Percentiles rank a stretch among this genome's conserved stretches.
Evolutionary conservation across 2,113 vertebrate species (phyloP).

Genomic region (Varanus komodoensis): DNA sequence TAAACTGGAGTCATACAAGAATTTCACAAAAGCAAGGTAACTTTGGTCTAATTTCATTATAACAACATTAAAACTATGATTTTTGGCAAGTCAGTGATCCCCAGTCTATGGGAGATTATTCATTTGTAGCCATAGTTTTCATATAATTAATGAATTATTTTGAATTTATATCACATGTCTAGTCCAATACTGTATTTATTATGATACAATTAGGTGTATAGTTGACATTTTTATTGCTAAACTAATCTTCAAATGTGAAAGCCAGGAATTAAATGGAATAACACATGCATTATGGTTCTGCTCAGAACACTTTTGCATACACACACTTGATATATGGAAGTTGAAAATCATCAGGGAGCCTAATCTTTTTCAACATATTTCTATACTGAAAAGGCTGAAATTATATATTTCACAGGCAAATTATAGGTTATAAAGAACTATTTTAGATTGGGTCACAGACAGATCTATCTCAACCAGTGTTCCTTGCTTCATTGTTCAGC

Average conservation of each 20-base stretch:
- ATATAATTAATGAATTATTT: not conserved
- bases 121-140: not conserved
- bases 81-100: conserved; percentile 27
- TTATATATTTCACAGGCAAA: conserved; percentile 8
- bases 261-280: conserved; percentile 37
- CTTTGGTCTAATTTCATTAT: not conserved
- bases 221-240: conserved; percentile 52
- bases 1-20: not conserved
- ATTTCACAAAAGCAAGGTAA: conserved; percentile 18
- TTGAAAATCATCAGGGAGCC: not conserved
- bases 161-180: conserved; percentile 32
- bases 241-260: conserved; percentile 25
- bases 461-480: not conserved
- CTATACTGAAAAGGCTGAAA: not conserved
- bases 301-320: conserved; percentile 10
- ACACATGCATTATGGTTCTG: conserved; percentile 6
- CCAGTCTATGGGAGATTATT: not conserved
- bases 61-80: not conserved
- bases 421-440: not conserved
- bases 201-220: conserved; percentile 21
- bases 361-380: not conserved
- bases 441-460: not conserved
- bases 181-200: conserved; percentile 19
- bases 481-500: not conserved
- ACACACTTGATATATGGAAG: conserved; percentile 13